phyloP scores from a whole-genome alignment of 2,888 invertebrate genomes.

The Ashinkailepas kermadecensis region DNA sequence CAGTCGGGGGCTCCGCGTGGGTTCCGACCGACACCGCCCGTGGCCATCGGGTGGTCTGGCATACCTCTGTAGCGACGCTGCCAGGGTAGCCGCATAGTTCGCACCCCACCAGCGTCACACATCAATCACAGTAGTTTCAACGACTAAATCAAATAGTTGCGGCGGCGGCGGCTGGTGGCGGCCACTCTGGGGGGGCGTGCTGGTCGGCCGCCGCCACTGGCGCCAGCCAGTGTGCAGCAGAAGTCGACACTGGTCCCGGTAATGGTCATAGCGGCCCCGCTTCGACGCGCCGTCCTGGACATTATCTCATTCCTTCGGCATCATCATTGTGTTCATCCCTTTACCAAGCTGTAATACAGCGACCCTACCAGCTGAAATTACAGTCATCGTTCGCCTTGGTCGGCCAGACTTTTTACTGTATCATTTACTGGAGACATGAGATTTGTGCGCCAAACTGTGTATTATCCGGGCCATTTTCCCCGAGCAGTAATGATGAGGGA shows the following conservation, averaged over 20 bases:
- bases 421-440: constrained; percentile 20
- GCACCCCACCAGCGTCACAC: not conserved
- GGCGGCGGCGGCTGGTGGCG: not conserved
- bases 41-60: not conserved
- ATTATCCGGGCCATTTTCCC: not conserved
- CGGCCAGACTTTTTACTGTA: constrained; percentile 13
- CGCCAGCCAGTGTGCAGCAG: not conserved
- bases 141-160: constrained; percentile 17
- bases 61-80: not conserved
- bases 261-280: not conserved
- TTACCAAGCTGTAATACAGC: constrained; percentile 14
- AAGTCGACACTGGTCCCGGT: not conserved
- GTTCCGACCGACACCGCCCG: too few species aligned
- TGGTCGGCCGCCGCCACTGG: not conserved
- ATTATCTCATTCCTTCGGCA: not conserved
- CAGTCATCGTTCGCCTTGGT: not conserved
- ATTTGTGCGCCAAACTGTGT: constrained; percentile 1
- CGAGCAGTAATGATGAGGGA: constrained; percentile 9
- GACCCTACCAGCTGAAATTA: not conserved
- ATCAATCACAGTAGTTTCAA: constrained; percentile 39
- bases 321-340: constrained; percentile 9
- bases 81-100: constrained; percentile 27
- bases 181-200: not conserved
- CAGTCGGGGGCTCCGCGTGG: too few species aligned
- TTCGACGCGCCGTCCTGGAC: not conserved